Base-by-base conservation (phyloP, 2,113 vertebrate genomes). In the Bucco capensis region DNA sequence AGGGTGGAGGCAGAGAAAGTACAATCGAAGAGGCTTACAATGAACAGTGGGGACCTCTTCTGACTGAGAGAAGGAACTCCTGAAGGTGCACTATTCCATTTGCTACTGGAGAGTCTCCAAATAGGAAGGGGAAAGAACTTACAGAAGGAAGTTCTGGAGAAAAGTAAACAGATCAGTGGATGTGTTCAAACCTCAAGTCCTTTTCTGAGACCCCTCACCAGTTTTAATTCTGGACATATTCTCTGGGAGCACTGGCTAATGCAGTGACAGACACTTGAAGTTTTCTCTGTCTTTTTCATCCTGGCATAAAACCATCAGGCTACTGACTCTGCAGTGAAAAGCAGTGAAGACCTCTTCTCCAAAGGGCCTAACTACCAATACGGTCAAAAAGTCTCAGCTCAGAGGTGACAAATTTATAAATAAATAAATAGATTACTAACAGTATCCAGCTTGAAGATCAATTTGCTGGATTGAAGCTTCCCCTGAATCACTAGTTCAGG, bases 11-110 rank as follows among this genome's bases (percentile, higher is more conserved):
- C 40, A 65, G 30, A 67, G 58, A 60, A 77, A 83, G 30, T 12
- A 75, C 31, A 67, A 42, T 16, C 21, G 16, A 62, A 84, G 57
- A 82, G 21, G 40, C 14, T 72, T 57, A 35, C 46, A 54, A 2
- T 9, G 42, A 87, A 58, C 42, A 80, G 33, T 64, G 67, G 64
- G 60, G 60, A 82, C 86, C 67, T 66, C 90, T 88, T 91, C 83
- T 60, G 93, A 81, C 58, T 65, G 65, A 73, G 27, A 14, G 24
- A 75, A 65, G 33, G 46, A 87, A 89, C 72, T 71, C 72, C 49
- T 61, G 60, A 87, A 70, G 65, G 28, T 93, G 70, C 27, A 40
- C 40, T 7, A 40, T 51, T 67, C 58, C 66, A 56, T 33, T 30
- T 14, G 4, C 57, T 66, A 73, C 58, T 89, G 30, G 49, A 91